These are phyloP conservation scores for Delichon dasypus DNA, from an alignment of 2,797 vertebrate species.

Conservation along the genomic window DNA sequence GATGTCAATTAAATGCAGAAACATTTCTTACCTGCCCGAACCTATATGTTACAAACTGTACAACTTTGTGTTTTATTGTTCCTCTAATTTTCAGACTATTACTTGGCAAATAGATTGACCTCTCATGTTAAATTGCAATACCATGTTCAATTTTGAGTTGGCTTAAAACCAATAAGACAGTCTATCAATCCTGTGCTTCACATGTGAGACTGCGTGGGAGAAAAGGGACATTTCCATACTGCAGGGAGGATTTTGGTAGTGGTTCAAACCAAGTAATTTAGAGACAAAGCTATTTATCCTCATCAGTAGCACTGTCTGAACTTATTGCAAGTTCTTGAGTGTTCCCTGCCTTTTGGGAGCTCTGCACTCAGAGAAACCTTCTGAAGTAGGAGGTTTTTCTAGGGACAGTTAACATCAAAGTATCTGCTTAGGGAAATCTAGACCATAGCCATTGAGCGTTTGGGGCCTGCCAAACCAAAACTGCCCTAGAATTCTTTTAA, in stretches of 20 bases:
- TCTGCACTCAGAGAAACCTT: background rate
- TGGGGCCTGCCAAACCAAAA: background rate
- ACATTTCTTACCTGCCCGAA: background rate
- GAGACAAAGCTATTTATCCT: background rate
- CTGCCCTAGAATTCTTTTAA: background rate
- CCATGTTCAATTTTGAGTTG: background rate
- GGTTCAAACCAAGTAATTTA: background rate
- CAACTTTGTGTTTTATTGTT: constrained; percentile 40
- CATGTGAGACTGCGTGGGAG: background rate
- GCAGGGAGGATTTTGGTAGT: background rate
- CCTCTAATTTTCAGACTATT: constrained; percentile 49
- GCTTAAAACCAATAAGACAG: background rate
- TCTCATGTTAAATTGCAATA: constrained; percentile 12
- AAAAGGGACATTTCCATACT: background rate
- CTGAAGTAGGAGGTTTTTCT: background rate
- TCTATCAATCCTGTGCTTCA: background rate
- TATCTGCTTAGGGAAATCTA: background rate
- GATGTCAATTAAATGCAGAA: constrained; percentile 70
- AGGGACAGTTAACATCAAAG: background rate
- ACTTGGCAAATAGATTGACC: constrained; percentile 34
- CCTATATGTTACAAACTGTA: background rate
- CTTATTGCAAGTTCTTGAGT: background rate
- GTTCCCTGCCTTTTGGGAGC: background rate
- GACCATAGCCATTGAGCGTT: background rate
- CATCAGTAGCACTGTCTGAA: background rate